phyloP scores from a whole-genome alignment of 2,113 vertebrate species.

The Anolis sagrei region DNA sequence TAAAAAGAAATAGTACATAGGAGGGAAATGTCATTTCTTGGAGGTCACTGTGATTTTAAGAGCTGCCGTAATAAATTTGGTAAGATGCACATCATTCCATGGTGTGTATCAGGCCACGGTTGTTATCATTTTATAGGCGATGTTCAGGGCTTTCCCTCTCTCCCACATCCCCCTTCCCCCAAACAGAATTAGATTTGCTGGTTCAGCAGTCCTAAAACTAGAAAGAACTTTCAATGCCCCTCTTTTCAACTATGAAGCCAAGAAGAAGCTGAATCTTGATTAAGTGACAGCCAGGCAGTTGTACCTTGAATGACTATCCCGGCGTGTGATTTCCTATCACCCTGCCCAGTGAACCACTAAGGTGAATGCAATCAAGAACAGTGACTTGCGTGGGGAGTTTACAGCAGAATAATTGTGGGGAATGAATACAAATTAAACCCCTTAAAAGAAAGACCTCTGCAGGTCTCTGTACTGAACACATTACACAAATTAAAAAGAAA shows the following conservation, averaged over 20 bases:
- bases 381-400: slow-evolving; percentile 49
- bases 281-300: slow-evolving; percentile 50
- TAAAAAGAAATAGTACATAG: slow-evolving; percentile 32
- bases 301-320: slow-evolving; percentile 35
- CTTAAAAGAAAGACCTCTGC: slow-evolving; percentile 39
- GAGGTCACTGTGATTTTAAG: slow-evolving; percentile 47
- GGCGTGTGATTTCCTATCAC: slow-evolving; percentile 52
- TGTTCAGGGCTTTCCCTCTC: slow-evolving; percentile 26
- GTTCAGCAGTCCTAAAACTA: slow-evolving; percentile 32
- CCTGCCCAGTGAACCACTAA: slow-evolving; percentile 54
- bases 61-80: slow-evolving; percentile 32
- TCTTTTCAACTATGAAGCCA: slow-evolving; percentile 52
- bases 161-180: not conserved
- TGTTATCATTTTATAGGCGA: slow-evolving; percentile 47
- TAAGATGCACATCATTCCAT: slow-evolving; percentile 22
- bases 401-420: slow-evolving; percentile 48
- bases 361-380: slow-evolving; percentile 50
- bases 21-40: slow-evolving; percentile 35
- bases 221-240: slow-evolving; percentile 37
- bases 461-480: not conserved
- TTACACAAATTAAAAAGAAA: not conserved
- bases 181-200: slow-evolving; percentile 34
- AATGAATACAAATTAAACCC: slow-evolving; percentile 61
- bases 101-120: slow-evolving; percentile 4
- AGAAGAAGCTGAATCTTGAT: slow-evolving; percentile 46